Evolutionary conservation across 2,888 invertebrate genomes (phyloP), one percentile per base, ranked within the genome.

Genomic region (Pristionchus japonicus): DNA sequence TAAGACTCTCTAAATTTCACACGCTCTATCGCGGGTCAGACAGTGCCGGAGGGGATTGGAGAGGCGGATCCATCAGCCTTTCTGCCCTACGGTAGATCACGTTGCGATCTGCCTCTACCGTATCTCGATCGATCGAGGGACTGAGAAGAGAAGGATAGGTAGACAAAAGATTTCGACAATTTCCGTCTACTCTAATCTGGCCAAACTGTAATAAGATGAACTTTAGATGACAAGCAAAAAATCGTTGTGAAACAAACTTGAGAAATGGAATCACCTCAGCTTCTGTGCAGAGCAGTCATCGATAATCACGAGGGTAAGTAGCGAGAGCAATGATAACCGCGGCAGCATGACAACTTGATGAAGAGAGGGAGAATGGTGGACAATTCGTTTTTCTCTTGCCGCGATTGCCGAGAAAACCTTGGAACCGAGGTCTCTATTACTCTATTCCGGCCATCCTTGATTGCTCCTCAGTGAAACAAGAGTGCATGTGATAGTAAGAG

Each of bases 341-440:
- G 77, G 77, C 77, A 77, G 43, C 77, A 77, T 77, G 13, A n/a
- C 43, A 34, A 34, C 67, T 27, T n/a, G n/a, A n/a, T 61, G 27
- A 27, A 23, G 3, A 0, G 7, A 57, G 57, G 7, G 1, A 1
- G 57, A 57, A 6, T 57, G n/a, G 57, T 57, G 57, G 57, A 57
- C 57, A n/a, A n/a, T 9, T 6, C 43, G 43, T 57, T 57, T 57
- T 57, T n/a, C 57, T 34, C 15, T 2, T 4, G 34, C 13, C 67
- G 70, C 3, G 74, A 40, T n/a, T 11, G 43, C 43, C 43, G 7
- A 6, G 77, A 43, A 27, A 77, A 47, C 43, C 77, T 77, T 43
- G 77, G 77, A 77, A 43, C 77, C n/a, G 47, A 77, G 77, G 70
- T 37, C 70, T n/a, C n/a, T n/a, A n/a, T n/a, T n/a, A n/a, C n/a